A percentile compares a stretch with the other conserved stretches of the same genome.
Conservation (phyloP, 2,888 invertebrate species). For the Tryphoninae sp. region DNA sequence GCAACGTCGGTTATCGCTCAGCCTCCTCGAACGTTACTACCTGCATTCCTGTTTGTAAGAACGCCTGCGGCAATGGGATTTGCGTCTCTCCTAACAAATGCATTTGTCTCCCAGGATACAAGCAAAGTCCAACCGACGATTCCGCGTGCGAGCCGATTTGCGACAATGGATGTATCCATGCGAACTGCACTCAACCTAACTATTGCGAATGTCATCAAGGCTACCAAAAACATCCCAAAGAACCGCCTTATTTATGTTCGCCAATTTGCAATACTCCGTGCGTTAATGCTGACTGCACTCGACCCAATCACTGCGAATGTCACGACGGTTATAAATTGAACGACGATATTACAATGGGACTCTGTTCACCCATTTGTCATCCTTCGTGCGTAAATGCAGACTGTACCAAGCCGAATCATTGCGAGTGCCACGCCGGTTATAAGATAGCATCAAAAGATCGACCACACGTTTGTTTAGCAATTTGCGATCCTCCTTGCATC, state of each 20-base stretch:
- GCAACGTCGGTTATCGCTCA: constrained; percentile 27
- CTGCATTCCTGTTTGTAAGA: constrained; percentile 17
- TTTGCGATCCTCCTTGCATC: constrained; percentile 20
- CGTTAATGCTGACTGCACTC: constrained; percentile 16
- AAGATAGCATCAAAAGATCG: background rate
- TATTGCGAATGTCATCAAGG: constrained; percentile 35
- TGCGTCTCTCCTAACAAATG: constrained; percentile 19
- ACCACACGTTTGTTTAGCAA: background rate
- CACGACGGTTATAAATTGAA: no score
- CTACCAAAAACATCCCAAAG: constrained; percentile 7
- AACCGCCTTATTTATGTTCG: constrained; percentile 19
- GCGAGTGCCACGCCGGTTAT: constrained; percentile 24
- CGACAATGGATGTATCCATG: constrained; percentile 16
- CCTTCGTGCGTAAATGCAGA: background rate
- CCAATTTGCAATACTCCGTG: constrained; percentile 38
- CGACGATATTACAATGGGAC: no score
- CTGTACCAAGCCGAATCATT: background rate
- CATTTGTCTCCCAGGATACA: constrained; percentile 11
- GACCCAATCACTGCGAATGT: constrained; percentile 28
- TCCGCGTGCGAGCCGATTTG: constrained; percentile 34
- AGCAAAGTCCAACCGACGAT: background rate
- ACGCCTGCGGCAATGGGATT: constrained; percentile 13
- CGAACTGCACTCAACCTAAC: constrained; percentile 23
- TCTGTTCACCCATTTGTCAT: constrained; percentile 17
- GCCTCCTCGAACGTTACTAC: background rate